phyloP scores from a whole-genome alignment of 2,888 invertebrate species.

The Megaustenia siamemsis region DNA sequence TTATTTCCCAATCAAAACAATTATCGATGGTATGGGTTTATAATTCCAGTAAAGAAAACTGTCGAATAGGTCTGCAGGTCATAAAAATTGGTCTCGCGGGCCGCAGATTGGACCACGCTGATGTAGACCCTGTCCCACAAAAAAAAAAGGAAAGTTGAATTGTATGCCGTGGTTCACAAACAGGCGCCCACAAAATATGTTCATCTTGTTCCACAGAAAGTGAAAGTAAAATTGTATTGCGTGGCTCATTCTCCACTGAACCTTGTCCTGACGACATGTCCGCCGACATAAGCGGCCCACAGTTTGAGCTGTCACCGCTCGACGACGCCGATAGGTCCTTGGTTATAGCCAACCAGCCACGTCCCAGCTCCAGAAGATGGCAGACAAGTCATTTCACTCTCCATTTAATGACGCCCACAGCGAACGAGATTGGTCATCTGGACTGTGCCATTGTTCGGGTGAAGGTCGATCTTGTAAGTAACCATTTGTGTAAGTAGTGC shows the following conservation, averaged over 20 bases:
- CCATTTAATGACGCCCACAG: slow-evolving; percentile 72
- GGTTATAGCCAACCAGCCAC: slow-evolving; percentile 51
- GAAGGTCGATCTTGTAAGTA: slow-evolving; percentile 63
- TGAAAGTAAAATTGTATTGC: slow-evolving; percentile 41
- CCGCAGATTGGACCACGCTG: too few relatives aligned
- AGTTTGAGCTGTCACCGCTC: slow-evolving; percentile 10
- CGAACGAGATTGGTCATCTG: slow-evolving; percentile 70
- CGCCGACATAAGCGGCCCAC: slow-evolving; percentile 27
- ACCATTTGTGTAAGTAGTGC: too few relatives aligned
- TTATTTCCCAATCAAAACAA: too few relatives aligned
- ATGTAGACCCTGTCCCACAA: too few relatives aligned
- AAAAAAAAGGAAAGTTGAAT: too few relatives aligned
- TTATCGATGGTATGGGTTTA: too few relatives aligned
- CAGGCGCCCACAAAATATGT: neutral
- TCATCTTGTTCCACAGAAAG: slow-evolving; percentile 27
- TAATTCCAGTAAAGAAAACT: too few relatives aligned
- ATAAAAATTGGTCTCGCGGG: too few relatives aligned
- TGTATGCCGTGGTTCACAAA: too few relatives aligned
- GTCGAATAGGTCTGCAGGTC: too few relatives aligned
- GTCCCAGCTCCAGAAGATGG: slow-evolving; percentile 32
- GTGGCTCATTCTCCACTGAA: slow-evolving; percentile 33
- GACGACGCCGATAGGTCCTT: slow-evolving; percentile 45
- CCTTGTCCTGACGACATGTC: slow-evolving; percentile 30
- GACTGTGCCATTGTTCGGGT: slow-evolving; percentile 58
- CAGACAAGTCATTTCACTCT: slow-evolving; percentile 59